Conservation (phyloP, 1,140 invertebrate genomes). For the Cyphomyrmex costatus region DNA sequence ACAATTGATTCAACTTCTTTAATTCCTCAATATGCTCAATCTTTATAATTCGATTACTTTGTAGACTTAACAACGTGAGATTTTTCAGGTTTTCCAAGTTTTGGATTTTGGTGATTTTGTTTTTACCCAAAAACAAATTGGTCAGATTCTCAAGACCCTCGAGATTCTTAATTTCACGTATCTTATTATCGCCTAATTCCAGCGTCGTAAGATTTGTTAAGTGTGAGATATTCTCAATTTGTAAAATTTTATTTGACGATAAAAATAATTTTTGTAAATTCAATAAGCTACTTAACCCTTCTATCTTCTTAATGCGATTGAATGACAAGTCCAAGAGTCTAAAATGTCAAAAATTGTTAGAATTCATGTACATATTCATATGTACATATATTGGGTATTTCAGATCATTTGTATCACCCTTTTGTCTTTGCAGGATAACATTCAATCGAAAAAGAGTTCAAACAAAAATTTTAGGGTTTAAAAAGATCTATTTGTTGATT, state of each 20-base stretch:
- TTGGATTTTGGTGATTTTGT: conserved; percentile 97
- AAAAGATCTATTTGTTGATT: no score
- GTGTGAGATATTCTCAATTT: conserved; percentile 96
- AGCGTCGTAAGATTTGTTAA: conserved; percentile 93
- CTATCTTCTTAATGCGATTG: conserved; percentile 96
- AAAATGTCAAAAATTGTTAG: conserved; percentile 77
- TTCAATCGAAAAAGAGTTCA: no score
- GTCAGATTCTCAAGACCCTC: conserved; percentile 91
- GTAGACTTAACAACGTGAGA: conserved; percentile 95
- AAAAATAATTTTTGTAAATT: conserved; percentile 96
- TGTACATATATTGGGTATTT: no score
- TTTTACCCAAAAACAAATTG: conserved; percentile 96
- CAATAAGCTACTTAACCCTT: conserved; percentile 92
- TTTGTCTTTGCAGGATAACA: no score
- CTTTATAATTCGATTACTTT: conserved; percentile 95
- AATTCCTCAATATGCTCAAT: conserved; percentile 95
- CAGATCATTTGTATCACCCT: no score
- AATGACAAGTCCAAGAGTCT: conserved; percentile 98
- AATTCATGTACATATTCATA: background rate
- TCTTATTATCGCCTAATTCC: conserved; percentile 98
- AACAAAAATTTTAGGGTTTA: no score
- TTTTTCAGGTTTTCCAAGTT: conserved; percentile 93
- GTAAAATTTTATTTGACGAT: conserved; percentile 96
- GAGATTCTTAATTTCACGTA: conserved; percentile 95
- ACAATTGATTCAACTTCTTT: conserved; percentile 94